Base-by-base conservation (phyloP, 1,140 invertebrate species). In the Tetragnatha versicolor region DNA sequence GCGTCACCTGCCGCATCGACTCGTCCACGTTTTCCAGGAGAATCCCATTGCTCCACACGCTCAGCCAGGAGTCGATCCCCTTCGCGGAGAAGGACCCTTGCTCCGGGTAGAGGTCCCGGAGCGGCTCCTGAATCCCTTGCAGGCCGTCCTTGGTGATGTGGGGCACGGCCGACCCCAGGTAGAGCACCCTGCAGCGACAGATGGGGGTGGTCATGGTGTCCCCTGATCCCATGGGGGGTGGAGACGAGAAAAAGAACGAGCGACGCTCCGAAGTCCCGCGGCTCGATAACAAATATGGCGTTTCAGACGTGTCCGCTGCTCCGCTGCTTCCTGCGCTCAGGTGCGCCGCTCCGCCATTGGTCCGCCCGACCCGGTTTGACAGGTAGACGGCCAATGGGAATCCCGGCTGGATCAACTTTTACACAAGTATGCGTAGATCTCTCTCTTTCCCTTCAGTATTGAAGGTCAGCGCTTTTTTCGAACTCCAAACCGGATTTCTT, bases 141-240 rank as follows among this genome's bases (percentile, higher is more conserved):
- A 99, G 88, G 22, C 98, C 98, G 84, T 98, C 96, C 85, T 98
- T 98, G 82, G 97, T 98, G 83, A 98, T 93, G 82, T 98, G 93
- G 5, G 98, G 98, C 78, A 99, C 97, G 0, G 97, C 93, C 81
- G 94, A 98, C 45, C 98, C 98, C 81, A 99, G 89, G 86, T 99
- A 99, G 53, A 99, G 89, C n/a, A 99, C 98, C 66, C 97, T 91
- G 86, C 96, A 98, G 81, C 95, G 90, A 86, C 95, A 97, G 82
- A 97, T 97, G 81, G 95, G 95, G 79, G 95, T 97, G 73, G 94
- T 83, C 73, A 77, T 77, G 31, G 47, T 6, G n/a, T n/a, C n/a
- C n/a, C n/a, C n/a, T n/a, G n/a, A n/a, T n/a, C 25, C 3, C 9
- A 58, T 12, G 12, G 20, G 27, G 1, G 53, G 12, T 51, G 5